Percentiles rank a stretch among this genome's conserved stretches.
phyloP scores from a whole-genome alignment of 2,113 vertebrate genomes.

The Cebus imitator region DNA sequence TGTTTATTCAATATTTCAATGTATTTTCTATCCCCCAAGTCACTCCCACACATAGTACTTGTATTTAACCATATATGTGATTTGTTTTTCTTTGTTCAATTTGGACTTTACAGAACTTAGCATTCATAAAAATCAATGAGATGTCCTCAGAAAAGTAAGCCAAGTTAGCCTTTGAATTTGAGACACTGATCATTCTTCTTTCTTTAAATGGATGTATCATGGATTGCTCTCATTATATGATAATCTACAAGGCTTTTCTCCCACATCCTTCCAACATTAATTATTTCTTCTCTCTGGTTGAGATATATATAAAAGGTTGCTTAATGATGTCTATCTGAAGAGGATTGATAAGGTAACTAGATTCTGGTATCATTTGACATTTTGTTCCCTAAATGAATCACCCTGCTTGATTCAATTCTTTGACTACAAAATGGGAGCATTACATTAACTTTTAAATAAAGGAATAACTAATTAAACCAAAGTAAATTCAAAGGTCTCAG shows the following conservation, averaged over 20 bases:
- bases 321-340: not conserved
- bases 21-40: not conserved
- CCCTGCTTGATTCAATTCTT: not conserved
- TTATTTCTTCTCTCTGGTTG: not conserved
- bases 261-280: not conserved
- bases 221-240: not conserved
- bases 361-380: not conserved
- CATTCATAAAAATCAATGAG: not conserved
- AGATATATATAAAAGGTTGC: not conserved
- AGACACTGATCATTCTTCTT: not conserved
- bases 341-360: not conserved
- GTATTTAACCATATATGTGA: not conserved
- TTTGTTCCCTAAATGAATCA: not conserved
- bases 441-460: slow-evolving; percentile 38
- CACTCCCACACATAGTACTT: not conserved
- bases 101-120: slow-evolving; percentile 6
- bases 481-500: slow-evolving; percentile 16
- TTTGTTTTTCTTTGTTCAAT: not conserved
- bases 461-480: slow-evolving; percentile 21
- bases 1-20: slow-evolving; percentile 43
- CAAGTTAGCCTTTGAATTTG: not conserved
- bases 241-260: not conserved
- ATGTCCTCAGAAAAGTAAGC: not conserved
- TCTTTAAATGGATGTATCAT: not conserved
- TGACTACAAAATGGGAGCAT: not conserved